phyloP scores from a whole-genome alignment of 2,113 vertebrate species.

The Laticauda laticaudata region DNA sequence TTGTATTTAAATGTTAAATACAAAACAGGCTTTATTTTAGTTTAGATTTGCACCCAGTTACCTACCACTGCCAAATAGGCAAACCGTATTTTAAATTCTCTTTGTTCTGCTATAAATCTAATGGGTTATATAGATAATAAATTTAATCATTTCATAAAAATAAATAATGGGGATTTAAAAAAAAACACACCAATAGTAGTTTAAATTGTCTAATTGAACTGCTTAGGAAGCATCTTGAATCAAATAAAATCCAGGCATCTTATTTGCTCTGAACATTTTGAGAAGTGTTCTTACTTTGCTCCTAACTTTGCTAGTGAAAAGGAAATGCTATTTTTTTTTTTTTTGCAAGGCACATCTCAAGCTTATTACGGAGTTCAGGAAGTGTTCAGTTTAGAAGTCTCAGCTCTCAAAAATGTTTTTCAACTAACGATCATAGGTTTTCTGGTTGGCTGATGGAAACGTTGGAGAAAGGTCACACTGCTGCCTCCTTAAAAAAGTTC shows the following conservation, averaged over 20 bases:
- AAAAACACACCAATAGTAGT: not conserved
- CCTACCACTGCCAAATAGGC: not conserved
- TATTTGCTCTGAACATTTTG: not conserved
- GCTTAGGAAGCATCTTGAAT: not conserved
- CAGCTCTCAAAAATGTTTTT: not conserved
- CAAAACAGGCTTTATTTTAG: not conserved
- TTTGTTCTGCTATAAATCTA: not conserved
- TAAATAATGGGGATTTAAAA: not conserved
- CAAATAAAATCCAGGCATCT: not conserved
- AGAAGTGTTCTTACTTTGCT: not conserved
- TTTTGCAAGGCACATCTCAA: not conserved
- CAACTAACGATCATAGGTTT: not conserved
- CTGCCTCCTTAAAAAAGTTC: slow-evolving; percentile 4
- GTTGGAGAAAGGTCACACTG: slow-evolving; percentile 13
- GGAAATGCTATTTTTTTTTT: not conserved
- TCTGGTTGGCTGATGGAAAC: slow-evolving; percentile 11
- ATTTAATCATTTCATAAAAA: not conserved
- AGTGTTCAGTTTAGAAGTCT: not conserved
- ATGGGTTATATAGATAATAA: not conserved
- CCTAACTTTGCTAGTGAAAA: not conserved
- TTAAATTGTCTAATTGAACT: not conserved
- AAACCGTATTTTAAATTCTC: not conserved
- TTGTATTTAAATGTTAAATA: not conserved
- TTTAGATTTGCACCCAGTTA: not conserved
- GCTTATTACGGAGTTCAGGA: slow-evolving; percentile 5